These are phyloP conservation scores for Turritopsis dohrnii DNA, from an alignment of 30 jellyfish, hydroid and myxozoan genomes.

Conservation along the genomic window DNA sequence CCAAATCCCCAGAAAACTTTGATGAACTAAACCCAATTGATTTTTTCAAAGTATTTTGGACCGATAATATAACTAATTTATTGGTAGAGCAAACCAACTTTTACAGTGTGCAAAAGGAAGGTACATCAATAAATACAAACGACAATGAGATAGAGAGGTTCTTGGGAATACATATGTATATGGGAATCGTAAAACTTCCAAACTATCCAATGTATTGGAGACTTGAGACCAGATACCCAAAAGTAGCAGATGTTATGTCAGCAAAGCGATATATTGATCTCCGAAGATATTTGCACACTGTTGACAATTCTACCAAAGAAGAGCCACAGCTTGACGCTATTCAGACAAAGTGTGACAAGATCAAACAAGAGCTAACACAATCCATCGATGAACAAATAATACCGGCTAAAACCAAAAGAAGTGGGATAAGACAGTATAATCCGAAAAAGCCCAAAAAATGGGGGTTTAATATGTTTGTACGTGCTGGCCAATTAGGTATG, in stretches of 20 bases:
- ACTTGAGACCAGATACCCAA: not conserved
- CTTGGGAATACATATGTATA: slow-evolving; percentile 11
- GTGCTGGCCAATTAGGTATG: slow-evolving; percentile 36
- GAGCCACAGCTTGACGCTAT: not conserved
- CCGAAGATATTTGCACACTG: slow-evolving; percentile 7
- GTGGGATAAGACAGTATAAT: slow-evolving; percentile 29
- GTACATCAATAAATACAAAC: slow-evolving; percentile 2
- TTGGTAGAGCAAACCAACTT: slow-evolving; percentile 11
- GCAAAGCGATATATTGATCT: slow-evolving; percentile 12
- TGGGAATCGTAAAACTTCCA: slow-evolving; percentile 15
- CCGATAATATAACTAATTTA: slow-evolving; percentile 11
- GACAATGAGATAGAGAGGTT: not conserved
- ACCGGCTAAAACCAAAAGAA: slow-evolving; percentile 30
- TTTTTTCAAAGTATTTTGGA: slow-evolving; percentile 6
- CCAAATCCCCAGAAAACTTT: slow-evolving; percentile 15
- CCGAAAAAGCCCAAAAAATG: slow-evolving; percentile 58
- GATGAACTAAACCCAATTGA: slow-evolving; percentile 8
- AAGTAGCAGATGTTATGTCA: slow-evolving; percentile 21
- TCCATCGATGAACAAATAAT: slow-evolving; percentile 9
- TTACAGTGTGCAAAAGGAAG: slow-evolving; percentile 15
- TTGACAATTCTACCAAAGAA: slow-evolving; percentile 7
- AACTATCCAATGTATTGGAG: slow-evolving; percentile 10
- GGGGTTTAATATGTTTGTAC: slow-evolving; percentile 28
- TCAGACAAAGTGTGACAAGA: slow-evolving; percentile 5
- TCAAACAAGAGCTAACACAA: not conserved